Base-by-base conservation (phyloP, 2,888 invertebrate species). In the Stegophylla sp. region DNA sequence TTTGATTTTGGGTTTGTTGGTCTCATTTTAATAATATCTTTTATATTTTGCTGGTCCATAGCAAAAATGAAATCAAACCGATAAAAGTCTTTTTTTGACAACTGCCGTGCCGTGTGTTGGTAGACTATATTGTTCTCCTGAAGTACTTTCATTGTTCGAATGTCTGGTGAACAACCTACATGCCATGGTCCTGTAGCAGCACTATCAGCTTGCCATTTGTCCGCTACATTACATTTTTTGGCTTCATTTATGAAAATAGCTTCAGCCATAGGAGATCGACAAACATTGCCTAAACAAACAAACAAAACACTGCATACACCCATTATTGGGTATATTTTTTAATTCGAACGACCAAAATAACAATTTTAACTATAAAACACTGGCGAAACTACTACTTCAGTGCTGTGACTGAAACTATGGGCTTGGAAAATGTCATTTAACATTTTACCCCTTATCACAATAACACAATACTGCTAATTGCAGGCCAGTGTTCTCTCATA, bases 221-320 rank as follows among this genome's bases (percentile, higher is more conserved):
- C 88, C 13, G 86, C 86, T 48, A 91, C 84, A 51, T 90, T 90
- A 83, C 89, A 88, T 85, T 94, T 90, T 84, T 91, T 90, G 0
- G 96, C 88, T 20, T 92, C 88, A 85, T 95, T 90, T 72, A 89
- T 88, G 86, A 97, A 96, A 10, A 97, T 94, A 5, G 94, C 96
- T 87, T 97, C 97, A 5, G 97, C 97, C 84, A 97, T 97, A 1
- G 97, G 96, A 7, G 97, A 97, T 7, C 97, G 91, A 87, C 97
- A 98, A 84, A 96, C 97, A 86, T 97, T 97, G 15, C 97, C 97
- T 79, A 84, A 81, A 69, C 85, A 85, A 5, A 84, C 83, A 79
- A 84, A 84, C 61, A 85, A 76, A 3, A 85, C 84, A 64, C 82
- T 77, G 64, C 83, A 82, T 56, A 82, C 75, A 61, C 79, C 56